phyloP scores from a whole-genome alignment of 2,113 vertebrate species.

The Lampris megalopsis region DNA sequence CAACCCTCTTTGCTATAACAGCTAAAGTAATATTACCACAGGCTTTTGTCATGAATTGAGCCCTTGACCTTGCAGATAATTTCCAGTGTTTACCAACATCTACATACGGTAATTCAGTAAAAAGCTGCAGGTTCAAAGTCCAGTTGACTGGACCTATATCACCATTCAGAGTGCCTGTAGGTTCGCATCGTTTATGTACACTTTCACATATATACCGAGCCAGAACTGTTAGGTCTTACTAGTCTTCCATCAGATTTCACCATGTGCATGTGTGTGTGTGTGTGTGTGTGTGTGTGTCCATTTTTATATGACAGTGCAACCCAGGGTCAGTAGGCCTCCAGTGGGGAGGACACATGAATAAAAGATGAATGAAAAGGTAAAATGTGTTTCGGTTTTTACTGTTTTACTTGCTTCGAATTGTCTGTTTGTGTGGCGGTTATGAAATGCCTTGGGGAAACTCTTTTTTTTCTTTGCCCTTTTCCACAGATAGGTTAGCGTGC shows the following conservation, averaged over 20 bases:
- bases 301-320: neutral
- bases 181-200: neutral
- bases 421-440: neutral
- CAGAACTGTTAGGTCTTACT: neutral
- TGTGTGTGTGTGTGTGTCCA: neutral
- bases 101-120: constrained; percentile 10
- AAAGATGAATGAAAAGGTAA: neutral
- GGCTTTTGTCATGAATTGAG: constrained; percentile 38
- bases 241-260: neutral
- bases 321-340: constrained; percentile 1
- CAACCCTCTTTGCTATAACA: too few species aligned
- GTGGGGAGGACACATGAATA: neutral
- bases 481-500: neutral
- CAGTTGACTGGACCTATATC: too few species aligned
- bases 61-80: constrained; percentile 19
- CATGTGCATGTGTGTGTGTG: neutral
- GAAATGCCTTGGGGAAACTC: too few species aligned
- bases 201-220: too few species aligned
- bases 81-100: constrained; percentile 9
- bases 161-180: neutral
- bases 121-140: neutral
- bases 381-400: too few species aligned
- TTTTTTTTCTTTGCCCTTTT: neutral
- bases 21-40: too few species aligned
- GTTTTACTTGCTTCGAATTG: neutral